These are phyloP conservation scores for Taenaris catops DNA, from an alignment of 2,888 invertebrate genomes.

Conservation along the genomic window DNA sequence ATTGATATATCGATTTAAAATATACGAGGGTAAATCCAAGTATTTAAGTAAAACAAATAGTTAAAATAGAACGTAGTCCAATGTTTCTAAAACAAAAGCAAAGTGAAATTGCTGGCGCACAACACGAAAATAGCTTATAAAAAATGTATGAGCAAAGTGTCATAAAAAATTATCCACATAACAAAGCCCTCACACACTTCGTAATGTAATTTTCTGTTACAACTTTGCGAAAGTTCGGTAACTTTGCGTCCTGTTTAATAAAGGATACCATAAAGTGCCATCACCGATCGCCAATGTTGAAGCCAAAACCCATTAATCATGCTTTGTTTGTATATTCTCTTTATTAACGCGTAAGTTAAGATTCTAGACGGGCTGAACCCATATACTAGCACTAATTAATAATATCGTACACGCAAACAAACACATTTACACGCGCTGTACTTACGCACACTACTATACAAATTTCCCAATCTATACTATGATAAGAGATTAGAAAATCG, in stretches of 20 bases:
- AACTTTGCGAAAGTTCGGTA: slow-evolving; percentile 17
- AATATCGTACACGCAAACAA: too few species aligned
- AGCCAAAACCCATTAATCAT: slow-evolving; percentile 19
- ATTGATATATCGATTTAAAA: too few species aligned
- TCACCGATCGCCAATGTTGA: slow-evolving; percentile 14
- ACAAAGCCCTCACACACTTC: slow-evolving; percentile 15
- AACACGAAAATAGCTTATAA: slow-evolving; percentile 9
- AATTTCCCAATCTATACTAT: too few species aligned
- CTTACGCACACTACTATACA: too few species aligned
- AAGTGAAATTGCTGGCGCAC: background rate
- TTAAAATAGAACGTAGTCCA: too few species aligned
- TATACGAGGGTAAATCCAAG: background rate
- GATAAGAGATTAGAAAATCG: too few species aligned
- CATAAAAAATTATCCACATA: slow-evolving; percentile 19
- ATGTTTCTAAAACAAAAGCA: too few species aligned
- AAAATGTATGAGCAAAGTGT: slow-evolving; percentile 13
- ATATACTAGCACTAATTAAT: too few species aligned
- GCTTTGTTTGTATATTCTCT: slow-evolving; percentile 16
- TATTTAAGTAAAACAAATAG: too few species aligned
- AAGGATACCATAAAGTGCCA: slow-evolving; percentile 22
- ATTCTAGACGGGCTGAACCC: too few species aligned
- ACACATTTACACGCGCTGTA: too few species aligned
- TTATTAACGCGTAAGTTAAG: background rate
- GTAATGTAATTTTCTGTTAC: slow-evolving; percentile 17
- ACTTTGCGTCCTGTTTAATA: slow-evolving; percentile 20